Conservation (phyloP, 2,888 invertebrate species). For the Malacosoma neustria region DNA sequence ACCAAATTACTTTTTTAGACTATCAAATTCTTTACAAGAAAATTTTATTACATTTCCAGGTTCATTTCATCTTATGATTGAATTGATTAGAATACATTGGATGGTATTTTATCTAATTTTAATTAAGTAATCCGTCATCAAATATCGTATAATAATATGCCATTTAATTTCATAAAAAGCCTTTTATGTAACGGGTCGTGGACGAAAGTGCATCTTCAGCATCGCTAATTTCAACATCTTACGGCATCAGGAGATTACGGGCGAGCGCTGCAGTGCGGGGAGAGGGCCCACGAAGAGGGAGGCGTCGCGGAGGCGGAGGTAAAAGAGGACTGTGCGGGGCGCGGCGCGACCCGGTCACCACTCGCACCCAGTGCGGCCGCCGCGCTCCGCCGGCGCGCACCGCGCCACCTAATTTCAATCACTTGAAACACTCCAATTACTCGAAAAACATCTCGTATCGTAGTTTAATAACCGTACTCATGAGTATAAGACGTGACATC, state of each 20-base stretch:
- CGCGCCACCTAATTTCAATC: slow-evolving; percentile 31
- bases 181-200: slow-evolving; percentile 15
- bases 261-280: slow-evolving; percentile 57
- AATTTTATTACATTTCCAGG: too few species aligned
- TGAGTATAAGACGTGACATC: slow-evolving; percentile 14
- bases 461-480: slow-evolving; percentile 20
- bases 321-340: slow-evolving; percentile 13
- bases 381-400: slow-evolving; percentile 65
- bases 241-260: slow-evolving; percentile 62
- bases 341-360: slow-evolving; percentile 61
- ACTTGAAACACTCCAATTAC: slow-evolving; percentile 17
- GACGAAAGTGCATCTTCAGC: slow-evolving; percentile 54
- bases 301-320: slow-evolving; percentile 8
- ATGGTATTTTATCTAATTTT: too few species aligned
- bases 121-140: too few species aligned
- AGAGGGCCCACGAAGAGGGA: slow-evolving; percentile 21
- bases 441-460: slow-evolving; percentile 11
- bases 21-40: too few species aligned
- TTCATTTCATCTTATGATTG: too few species aligned
- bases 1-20: too few species aligned
- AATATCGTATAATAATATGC: too few species aligned
- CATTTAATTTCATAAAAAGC: slow-evolving; percentile 12
- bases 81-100: too few species aligned
- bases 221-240: slow-evolving; percentile 60
- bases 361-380: slow-evolving; percentile 60